These are phyloP conservation scores for Phocoena sinus DNA, from an alignment of 2,113 vertebrate genomes.

Conservation along the genomic window DNA sequence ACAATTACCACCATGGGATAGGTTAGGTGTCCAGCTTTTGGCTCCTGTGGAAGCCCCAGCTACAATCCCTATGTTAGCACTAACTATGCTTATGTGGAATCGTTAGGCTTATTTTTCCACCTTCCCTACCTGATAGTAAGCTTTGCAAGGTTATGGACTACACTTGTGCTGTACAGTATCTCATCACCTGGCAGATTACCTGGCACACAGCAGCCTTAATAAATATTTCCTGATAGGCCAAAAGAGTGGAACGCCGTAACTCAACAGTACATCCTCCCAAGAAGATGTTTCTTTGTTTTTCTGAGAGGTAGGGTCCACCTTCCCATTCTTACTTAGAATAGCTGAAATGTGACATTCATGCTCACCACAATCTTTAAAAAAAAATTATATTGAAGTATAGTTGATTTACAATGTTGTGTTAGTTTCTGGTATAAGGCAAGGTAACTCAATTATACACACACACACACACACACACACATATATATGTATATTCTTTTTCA, in stretches of 20 bases:
- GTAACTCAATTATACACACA: neutral
- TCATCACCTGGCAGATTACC: neutral
- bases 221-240: neutral
- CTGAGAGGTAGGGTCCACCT: neutral
- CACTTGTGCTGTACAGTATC: neutral
- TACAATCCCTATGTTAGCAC: rapidly evolving
- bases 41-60: neutral
- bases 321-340: neutral
- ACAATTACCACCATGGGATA: neutral
- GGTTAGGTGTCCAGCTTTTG: neutral
- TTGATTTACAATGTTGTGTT: neutral
- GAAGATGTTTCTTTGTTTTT: neutral
- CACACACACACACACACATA: no score
- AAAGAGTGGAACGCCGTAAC: neutral
- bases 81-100: neutral
- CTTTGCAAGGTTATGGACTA: neutral
- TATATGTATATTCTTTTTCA: neutral
- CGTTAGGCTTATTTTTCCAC: neutral
- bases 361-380: neutral
- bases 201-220: neutral
- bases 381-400: neutral
- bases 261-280: neutral
- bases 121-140: neutral
- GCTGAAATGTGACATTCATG: neutral
- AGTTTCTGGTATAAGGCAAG: neutral